A percentile compares a stretch with the other conserved stretches of the same genome.
Evolutionary conservation across 1,140 invertebrate genomes (phyloP).

Genomic region (Cyclina sinensis): DNA sequence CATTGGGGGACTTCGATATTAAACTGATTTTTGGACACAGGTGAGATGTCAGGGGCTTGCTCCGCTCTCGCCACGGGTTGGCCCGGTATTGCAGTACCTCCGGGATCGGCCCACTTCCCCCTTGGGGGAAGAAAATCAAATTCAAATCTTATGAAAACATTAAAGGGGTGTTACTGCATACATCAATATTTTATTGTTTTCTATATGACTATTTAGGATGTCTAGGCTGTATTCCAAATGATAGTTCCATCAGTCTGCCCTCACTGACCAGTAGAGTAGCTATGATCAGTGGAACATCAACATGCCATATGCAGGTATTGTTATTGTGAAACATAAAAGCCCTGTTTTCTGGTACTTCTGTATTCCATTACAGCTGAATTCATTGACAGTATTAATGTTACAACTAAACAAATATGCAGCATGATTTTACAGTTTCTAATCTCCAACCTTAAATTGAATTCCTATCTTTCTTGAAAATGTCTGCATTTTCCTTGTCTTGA

Average conservation of each 20-base stretch:
- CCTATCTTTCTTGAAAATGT: too few relatives aligned
- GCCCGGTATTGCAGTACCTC: constrained; percentile 81
- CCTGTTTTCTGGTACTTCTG: too few relatives aligned
- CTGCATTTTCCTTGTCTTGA: too few relatives aligned
- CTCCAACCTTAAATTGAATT: too few relatives aligned
- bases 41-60: constrained; percentile 76
- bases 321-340: too few relatives aligned
- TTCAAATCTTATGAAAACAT: too few relatives aligned
- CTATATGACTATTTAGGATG: constrained; percentile 75
- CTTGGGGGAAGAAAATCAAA: constrained; percentile 39
- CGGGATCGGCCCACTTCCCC: constrained; percentile 76
- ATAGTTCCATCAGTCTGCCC: constrained; percentile 61
- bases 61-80: constrained; percentile 79
- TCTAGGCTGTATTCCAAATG: constrained; percentile 78
- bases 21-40: constrained; percentile 78
- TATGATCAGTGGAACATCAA: constrained; percentile 97
- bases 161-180: too few relatives aligned
- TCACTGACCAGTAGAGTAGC: constrained; percentile 87
- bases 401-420: too few relatives aligned
- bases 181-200: too few relatives aligned
- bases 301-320: constrained; percentile 97
- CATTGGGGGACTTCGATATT: constrained; percentile 78
- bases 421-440: too few relatives aligned
- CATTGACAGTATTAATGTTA: too few relatives aligned
- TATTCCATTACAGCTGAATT: too few relatives aligned